These are phyloP conservation scores for Pterocles gutturalis DNA, from an alignment of 2,113 vertebrate species.

Conservation along the genomic window DNA sequence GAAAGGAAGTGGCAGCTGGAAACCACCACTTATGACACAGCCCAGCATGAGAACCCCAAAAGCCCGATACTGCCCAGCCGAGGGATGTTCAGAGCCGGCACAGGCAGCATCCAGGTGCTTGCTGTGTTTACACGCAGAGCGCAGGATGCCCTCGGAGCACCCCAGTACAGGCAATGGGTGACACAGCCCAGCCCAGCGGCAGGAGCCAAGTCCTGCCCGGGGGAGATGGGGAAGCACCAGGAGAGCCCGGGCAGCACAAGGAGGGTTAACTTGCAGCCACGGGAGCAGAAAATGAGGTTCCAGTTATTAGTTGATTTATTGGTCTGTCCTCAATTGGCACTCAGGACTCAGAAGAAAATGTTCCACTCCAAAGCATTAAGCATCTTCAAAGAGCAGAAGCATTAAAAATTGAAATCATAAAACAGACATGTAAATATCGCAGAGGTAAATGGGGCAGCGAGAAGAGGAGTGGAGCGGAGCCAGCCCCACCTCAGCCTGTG, in stretches of 20 bases:
- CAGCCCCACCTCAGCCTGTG: not conserved
- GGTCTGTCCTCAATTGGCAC: constrained; percentile 80
- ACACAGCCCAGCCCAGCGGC: not conserved
- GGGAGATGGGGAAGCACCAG: not conserved
- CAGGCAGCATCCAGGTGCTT: not conserved
- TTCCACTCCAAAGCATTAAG: constrained; percentile 86
- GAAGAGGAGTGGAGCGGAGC: fast-evolving
- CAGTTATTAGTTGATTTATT: constrained; percentile 86
- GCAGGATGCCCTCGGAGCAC: not conserved
- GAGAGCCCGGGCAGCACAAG: not conserved
- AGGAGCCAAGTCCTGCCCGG: not conserved
- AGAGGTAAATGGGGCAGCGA: constrained; percentile 58
- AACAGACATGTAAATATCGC: constrained; percentile 84
- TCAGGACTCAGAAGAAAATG: constrained; percentile 83
- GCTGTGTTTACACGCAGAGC: not conserved
- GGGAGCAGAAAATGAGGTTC: constrained; percentile 82
- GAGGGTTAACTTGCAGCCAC: constrained; percentile 67
- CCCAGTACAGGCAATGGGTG: fast-evolving
- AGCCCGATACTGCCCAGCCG: too few relatives aligned
- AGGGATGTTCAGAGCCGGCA: not conserved
- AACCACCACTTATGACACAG: not conserved
- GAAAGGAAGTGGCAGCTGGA: not conserved
- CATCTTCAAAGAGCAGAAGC: constrained; percentile 84
- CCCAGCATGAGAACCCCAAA: not conserved
- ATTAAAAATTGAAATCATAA: constrained; percentile 88